These are phyloP conservation scores for Actinemys pallida DNA, from an alignment of 2,113 vertebrate species.

Conservation along the genomic window DNA sequence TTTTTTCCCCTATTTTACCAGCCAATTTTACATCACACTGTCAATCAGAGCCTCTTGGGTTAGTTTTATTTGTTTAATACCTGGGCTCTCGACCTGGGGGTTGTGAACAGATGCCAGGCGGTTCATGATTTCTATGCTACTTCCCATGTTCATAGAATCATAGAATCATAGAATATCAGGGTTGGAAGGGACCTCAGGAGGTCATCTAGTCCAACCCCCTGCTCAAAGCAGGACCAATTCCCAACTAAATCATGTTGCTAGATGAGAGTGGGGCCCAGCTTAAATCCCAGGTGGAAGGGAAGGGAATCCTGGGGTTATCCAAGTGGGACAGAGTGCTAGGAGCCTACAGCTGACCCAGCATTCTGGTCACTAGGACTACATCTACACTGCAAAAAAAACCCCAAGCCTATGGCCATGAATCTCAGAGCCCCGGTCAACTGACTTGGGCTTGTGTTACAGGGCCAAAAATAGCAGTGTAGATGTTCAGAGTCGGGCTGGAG, in stretches of 20 bases:
- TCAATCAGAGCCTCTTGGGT: background rate
- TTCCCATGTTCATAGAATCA: background rate
- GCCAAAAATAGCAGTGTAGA: too few species aligned
- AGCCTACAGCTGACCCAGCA: background rate
- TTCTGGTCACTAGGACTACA: background rate
- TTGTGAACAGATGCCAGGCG: background rate
- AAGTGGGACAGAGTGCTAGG: background rate
- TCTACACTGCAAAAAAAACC: too few species aligned
- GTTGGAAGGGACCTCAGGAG: too few species aligned
- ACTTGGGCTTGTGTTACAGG: too few species aligned
- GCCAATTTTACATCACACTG: background rate
- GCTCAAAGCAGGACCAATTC: too few species aligned
- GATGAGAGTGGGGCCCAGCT: background rate
- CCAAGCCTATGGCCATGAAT: too few species aligned
- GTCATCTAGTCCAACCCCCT: too few species aligned
- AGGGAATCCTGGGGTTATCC: background rate
- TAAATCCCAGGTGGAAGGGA: background rate
- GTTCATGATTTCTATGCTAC: background rate
- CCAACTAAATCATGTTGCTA: background rate
- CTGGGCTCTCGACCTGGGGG: background rate
- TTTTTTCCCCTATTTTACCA: background rate
- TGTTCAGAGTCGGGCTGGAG: too few species aligned
- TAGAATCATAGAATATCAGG: too few species aligned
- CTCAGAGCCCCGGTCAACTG: too few species aligned
- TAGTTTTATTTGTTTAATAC: conserved; percentile 6